Base-by-base conservation (phyloP, 1,140 invertebrate species). In the Drosophila burlai region DNA sequence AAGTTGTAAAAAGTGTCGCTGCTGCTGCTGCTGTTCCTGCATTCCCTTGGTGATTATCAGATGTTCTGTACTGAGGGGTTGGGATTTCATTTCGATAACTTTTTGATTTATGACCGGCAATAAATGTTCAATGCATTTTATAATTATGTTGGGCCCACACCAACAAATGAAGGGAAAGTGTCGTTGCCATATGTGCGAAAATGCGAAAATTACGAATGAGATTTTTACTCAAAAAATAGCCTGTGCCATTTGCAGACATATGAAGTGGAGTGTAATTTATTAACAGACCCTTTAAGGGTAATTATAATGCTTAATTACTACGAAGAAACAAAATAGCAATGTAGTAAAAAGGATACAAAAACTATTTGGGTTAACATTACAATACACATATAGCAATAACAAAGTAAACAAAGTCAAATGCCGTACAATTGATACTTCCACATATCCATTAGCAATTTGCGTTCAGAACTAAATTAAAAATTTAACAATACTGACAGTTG, bases 91-190 rank as follows among this genome's bases (percentile, higher is more conserved):
- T 80, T 80, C 63, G 82, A 83, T 89, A 91, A 91, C 81, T 89
- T 91, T 91, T 89, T 91, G 89, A 91, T 91, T 91, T 91, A 91
- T 91, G 89, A 73, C 76, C 66, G 84, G 81, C 76, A 91, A 89
- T 91, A 91, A 91, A 89, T 91, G 89, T 91, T 91, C 76, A 62
- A 77, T 81, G 80, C 74, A 90, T 52, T 89, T 89, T 91, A 89
- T 89, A 90, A 89, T 90, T 90, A 89, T 91, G 85, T 81, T 58
- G 52, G 57, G 60, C 50, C 58, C 50, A 29, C 40, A 50, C 43
- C 47, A 50, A 64, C 68, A 72, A 84, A 80, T 62, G 72, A 36
- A 76, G 31, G 77, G 54, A 21, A 60, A 79, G 66, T 57, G 60
- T 61, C 43, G 63, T 21, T 64, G 72, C 80, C 83, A 87, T 87